phyloP scores from a whole-genome alignment of 2,797 vertebrate genomes.

The Chloroceryle inda region DNA sequence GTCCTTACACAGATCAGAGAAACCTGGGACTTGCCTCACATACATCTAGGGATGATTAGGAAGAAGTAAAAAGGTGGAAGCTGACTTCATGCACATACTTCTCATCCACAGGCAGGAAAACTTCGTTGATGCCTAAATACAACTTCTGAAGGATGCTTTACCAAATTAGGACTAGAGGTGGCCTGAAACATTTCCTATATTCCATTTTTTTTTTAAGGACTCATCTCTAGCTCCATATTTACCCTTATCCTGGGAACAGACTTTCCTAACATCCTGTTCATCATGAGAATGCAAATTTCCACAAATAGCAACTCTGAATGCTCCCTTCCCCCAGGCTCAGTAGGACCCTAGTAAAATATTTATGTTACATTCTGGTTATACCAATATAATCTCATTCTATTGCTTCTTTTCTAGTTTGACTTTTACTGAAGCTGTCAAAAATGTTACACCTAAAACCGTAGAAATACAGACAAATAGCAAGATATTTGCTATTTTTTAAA shows the following conservation, averaged over 20 bases:
- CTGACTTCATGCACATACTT: background rate
- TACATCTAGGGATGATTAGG: background rate
- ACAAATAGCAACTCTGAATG: background rate
- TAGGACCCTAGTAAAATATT: background rate
- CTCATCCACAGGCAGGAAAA: background rate
- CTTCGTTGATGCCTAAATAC: background rate
- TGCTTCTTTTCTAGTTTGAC: background rate
- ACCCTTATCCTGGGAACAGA: background rate
- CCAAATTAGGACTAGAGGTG: background rate
- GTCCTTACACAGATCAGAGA: background rate
- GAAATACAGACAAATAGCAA: background rate
- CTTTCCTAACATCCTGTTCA: background rate
- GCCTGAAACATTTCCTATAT: background rate
- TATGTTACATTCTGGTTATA: background rate
- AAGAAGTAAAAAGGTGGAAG: background rate
- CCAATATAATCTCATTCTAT: background rate
- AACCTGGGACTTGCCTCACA: background rate
- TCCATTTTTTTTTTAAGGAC: background rate
- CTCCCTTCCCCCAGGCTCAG: rapidly evolving
- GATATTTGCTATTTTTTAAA: background rate
- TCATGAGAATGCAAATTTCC: background rate
- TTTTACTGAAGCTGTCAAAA: background rate
- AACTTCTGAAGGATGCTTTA: background rate
- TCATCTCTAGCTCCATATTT: background rate
- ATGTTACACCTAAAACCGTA: background rate